Base-by-base conservation (phyloP, 2,797 vertebrate species). In the Sebastes dallii region DNA sequence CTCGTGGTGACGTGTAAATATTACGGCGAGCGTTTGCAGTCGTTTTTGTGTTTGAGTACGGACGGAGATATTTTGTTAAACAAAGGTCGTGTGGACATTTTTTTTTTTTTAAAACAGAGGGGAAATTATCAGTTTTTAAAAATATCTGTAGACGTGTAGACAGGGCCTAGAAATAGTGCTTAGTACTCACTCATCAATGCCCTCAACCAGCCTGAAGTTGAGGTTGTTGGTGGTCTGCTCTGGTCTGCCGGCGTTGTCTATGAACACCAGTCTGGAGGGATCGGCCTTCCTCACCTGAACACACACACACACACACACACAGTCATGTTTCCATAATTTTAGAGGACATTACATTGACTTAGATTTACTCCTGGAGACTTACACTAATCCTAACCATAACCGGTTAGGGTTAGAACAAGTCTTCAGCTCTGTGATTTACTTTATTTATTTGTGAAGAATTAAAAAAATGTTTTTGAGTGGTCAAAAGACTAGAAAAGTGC, bases 181-280 rank as follows among this genome's bases (percentile, higher is more conserved):
- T 50, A 50, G 16, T 50, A 94, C 96, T 96, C 91, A 99, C 98
- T 97, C 93, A 9, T 95, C 86, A 60, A 98, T 97, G 88, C 97
- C 98, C 74, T 98, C 95, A 65, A 99, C 88, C 71, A 99, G 96
- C 84, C 96, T 95, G 85, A 98, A 98, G 95, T 99, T 97, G 75
- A 99, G 96, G 92, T 97, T 97, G 89, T 96, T 89, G 8, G 92
- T 91, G 0, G 96, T 88, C 29, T 97, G 97, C 56, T 92, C 92
- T 2, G 96, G 97, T 76, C 95, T 93, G 52, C 96, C 98, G 0
- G 98, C 96, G 0, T 99, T 99, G 90, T 99, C 98, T 0, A 99
- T 98, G 90, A 97, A 99, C 66, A 99, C 97, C 88, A 99, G 92
- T 42, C 65, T 97, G 70, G 96, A 96, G 0, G 97, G 96, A 0